Conservation (phyloP, 2,113 vertebrate species). For the Cavia porcellus region DNA sequence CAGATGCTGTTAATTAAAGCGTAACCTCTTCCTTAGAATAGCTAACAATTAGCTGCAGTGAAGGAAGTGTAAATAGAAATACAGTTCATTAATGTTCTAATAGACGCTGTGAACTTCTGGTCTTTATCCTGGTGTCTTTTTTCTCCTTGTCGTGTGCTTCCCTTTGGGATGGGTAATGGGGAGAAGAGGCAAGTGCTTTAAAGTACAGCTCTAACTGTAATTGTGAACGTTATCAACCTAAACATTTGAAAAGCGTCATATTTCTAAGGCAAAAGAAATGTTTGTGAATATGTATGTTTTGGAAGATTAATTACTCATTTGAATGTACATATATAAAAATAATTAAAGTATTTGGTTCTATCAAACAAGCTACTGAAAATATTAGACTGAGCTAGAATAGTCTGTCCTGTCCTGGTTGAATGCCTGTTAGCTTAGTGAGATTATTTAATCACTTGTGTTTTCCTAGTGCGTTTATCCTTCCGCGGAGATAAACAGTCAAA, state of each 20-base stretch:
- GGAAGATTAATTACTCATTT: not conserved
- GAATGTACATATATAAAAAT: not conserved
- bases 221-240: not conserved
- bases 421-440: not conserved
- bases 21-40: constrained; percentile 66
- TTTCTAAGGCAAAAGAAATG: not conserved
- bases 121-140: not conserved
- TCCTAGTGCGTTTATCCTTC: not conserved
- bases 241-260: constrained; percentile 20
- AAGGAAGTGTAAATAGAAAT: constrained; percentile 72
- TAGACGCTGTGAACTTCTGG: not conserved
- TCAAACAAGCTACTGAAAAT: constrained; percentile 2
- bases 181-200: not conserved
- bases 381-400: not conserved
- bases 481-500: not conserved
- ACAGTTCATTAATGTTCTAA: constrained; percentile 41
- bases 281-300: constrained; percentile 31
- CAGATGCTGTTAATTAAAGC: constrained; percentile 72
- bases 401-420: not conserved
- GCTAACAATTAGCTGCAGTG: constrained; percentile 38
- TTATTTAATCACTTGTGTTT: not conserved
- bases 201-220: not conserved
- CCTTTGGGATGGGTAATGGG: not conserved
- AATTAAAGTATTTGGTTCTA: not conserved
- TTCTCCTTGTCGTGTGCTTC: not conserved